Conservation (phyloP, 2,113 vertebrate genomes). For the Baryphthengus martii region DNA sequence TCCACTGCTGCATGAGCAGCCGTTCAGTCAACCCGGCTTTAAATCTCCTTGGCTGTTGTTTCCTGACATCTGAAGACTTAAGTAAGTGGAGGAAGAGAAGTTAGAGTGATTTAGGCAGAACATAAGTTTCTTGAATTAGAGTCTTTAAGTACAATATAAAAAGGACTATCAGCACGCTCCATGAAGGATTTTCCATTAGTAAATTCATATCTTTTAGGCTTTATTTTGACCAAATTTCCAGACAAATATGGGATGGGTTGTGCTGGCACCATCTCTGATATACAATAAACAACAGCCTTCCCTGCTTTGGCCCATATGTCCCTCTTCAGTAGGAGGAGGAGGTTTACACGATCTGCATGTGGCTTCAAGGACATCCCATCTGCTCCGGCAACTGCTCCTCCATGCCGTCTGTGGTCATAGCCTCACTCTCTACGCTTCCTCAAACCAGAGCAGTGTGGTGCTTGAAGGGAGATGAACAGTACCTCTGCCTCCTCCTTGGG, state of each 20-base stretch:
- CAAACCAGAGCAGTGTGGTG: fast-evolving
- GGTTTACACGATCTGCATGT: background rate
- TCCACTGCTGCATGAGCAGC: background rate
- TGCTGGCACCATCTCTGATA: background rate
- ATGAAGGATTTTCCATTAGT: background rate
- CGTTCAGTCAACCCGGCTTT: background rate
- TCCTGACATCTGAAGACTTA: background rate
- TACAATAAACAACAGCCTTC: fast-evolving
- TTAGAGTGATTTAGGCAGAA: background rate
- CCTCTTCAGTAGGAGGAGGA: background rate
- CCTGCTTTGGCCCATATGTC: background rate
- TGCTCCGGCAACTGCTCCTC: fast-evolving
- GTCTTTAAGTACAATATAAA: background rate
- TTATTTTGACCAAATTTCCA: background rate
- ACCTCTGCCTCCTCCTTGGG: background rate
- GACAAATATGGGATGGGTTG: background rate
- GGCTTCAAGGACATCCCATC: fast-evolving
- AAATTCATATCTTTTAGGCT: background rate
- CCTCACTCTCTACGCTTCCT: background rate
- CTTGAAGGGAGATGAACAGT: background rate
- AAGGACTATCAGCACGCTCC: background rate
- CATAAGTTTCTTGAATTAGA: background rate
- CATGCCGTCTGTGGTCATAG: fast-evolving
- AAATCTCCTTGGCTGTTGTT: background rate
- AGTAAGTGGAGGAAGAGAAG: background rate